Conservation (phyloP, 2,797 vertebrate genomes). For the Semotilus atromaculatus region DNA sequence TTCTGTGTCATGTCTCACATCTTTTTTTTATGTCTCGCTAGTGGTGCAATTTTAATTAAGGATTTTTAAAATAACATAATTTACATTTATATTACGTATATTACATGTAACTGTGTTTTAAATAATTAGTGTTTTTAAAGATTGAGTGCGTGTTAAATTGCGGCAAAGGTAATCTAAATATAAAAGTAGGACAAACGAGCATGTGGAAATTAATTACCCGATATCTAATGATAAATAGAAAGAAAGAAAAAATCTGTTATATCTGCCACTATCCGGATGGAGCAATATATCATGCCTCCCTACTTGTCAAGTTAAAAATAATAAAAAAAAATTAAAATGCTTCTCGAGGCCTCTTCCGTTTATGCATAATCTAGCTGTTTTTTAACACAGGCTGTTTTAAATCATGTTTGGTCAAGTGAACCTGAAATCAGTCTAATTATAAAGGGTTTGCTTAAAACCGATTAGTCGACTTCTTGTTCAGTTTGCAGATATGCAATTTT, state of each 20-base stretch:
- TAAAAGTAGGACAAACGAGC: not conserved
- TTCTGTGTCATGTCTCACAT: not conserved
- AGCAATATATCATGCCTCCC: not conserved
- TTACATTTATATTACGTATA: not conserved
- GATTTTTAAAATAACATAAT: not conserved
- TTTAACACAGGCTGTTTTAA: not conserved
- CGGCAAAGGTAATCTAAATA: not conserved
- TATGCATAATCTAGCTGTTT: not conserved
- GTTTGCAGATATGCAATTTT: not conserved
- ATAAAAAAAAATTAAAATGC: not conserved
- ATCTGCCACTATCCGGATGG: not conserved
- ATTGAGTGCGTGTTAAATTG: not conserved
- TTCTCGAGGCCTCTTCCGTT: not conserved
- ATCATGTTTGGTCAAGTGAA: not conserved
- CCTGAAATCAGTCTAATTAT: not conserved
- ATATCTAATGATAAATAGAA: not conserved
- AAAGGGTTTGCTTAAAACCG: not conserved
- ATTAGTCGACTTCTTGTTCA: not conserved
- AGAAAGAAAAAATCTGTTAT: not conserved
- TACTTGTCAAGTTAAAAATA: not conserved
- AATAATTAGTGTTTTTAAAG: not conserved
- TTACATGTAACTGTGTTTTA: not conserved
- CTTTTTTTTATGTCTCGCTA: too few relatives aligned
- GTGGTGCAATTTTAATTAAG: too few relatives aligned
- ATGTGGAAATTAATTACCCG: not conserved